Percentiles rank a stretch among this genome's conserved stretches.
Conservation (phyloP, 2,888 invertebrate species). For the Nemoura dubitans region DNA sequence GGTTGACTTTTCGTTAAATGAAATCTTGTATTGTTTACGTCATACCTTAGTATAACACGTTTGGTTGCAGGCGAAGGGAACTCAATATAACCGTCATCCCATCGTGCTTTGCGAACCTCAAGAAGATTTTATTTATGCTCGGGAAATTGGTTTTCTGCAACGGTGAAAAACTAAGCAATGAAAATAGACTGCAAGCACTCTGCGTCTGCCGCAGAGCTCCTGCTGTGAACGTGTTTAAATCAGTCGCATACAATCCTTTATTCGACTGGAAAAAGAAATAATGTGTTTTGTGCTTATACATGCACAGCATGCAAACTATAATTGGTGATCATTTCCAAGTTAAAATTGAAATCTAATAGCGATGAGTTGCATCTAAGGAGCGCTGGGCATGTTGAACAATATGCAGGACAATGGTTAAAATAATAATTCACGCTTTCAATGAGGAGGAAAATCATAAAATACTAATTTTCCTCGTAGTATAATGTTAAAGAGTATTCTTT, state of each 20-base stretch:
- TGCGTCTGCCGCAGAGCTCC: too few relatives aligned
- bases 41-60: neutral
- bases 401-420: neutral
- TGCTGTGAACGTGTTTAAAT: neutral
- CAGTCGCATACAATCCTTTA: neutral
- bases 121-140: slow-evolving; percentile 16
- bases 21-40: slow-evolving; percentile 7
- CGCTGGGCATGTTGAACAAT: too few relatives aligned
- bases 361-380: neutral
- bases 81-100: slow-evolving; percentile 4
- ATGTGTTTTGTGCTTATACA: neutral
- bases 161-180: slow-evolving; percentile 4
- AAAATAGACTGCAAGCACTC: slow-evolving; percentile 2
- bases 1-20: neutral
- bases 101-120: neutral
- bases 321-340: neutral
- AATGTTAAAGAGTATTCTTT: neutral
- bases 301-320: neutral
- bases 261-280: neutral
- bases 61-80: neutral
- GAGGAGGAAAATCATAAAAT: neutral
- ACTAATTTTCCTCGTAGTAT: neutral
- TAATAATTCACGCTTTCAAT: neutral
- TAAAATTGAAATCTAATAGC: neutral
- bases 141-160: slow-evolving; percentile 27